phyloP scores from a whole-genome alignment of 2,113 vertebrate species.

The Saccopteryx leptura region DNA sequence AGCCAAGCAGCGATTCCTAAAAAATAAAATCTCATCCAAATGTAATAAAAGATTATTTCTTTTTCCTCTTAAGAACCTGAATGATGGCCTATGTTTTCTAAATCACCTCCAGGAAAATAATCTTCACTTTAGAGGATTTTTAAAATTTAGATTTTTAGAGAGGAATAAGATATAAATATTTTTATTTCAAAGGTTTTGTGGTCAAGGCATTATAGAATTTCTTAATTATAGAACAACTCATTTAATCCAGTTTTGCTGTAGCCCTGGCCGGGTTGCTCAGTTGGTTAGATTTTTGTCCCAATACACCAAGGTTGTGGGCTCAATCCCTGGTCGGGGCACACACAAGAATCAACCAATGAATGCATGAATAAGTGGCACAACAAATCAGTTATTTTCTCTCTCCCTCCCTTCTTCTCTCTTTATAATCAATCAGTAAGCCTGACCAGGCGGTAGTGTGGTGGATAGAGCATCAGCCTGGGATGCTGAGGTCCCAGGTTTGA shows the following conservation, averaged over 20 bases:
- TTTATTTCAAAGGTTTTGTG: conserved; percentile 63
- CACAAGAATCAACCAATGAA: no score
- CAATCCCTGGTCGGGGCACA: no score
- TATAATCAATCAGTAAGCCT: no score
- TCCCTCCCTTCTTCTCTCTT: no score
- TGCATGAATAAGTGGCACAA: no score
- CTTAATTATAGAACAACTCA: neutral
- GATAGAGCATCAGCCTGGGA: no score
- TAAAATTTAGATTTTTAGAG: conserved; percentile 74
- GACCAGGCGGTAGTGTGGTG: no score
- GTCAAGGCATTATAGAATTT: conserved; percentile 65
- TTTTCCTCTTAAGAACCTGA: conserved; percentile 78
- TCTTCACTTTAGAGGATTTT: conserved; percentile 71
- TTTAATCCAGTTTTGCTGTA: neutral
- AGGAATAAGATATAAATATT: conserved; percentile 51
- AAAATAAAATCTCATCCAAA: conserved; percentile 82
- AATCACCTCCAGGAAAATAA: conserved; percentile 80
- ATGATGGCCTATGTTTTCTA: conserved; percentile 80
- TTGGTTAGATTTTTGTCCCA: no score
- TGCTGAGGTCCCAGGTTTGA: no score
- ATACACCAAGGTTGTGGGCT: no score
- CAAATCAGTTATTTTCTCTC: no score
- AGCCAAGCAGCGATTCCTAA: conserved; percentile 81
- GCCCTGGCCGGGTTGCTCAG: no score
- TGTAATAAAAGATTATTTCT: conserved; percentile 79